A percentile compares a stretch with the other conserved stretches of the same genome.
phyloP scores from a whole-genome alignment of 2,888 invertebrate species.

The Dicyrtoma fusca region DNA sequence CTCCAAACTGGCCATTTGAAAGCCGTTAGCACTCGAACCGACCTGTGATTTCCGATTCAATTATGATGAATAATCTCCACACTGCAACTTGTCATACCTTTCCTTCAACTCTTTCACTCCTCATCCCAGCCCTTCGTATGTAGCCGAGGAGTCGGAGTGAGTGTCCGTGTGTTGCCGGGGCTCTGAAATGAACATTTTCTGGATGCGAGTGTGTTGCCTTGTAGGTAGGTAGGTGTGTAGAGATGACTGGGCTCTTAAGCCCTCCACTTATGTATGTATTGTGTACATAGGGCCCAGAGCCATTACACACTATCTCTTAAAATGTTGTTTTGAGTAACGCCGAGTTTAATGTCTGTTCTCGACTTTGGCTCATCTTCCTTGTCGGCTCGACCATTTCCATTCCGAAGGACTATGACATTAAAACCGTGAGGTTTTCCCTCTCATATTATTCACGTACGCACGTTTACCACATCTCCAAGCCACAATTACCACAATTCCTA shows the following conservation, averaged over 20 bases:
- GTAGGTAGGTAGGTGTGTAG: slow-evolving; percentile 3
- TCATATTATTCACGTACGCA: slow-evolving; percentile 5
- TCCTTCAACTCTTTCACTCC: slow-evolving; percentile 18
- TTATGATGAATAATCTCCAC: slow-evolving; percentile 54
- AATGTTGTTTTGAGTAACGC: not conserved
- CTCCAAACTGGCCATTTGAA: slow-evolving; percentile 49
- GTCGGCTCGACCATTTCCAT: slow-evolving; percentile 21
- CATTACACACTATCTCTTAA: not conserved
- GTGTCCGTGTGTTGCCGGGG: too few species aligned
- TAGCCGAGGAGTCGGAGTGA: not conserved
- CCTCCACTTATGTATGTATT: not conserved
- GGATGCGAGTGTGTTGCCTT: not conserved
- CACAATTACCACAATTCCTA: slow-evolving; percentile 23
- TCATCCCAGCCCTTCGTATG: not conserved
- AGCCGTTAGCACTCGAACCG: slow-evolving; percentile 55
- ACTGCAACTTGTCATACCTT: slow-evolving; percentile 33
- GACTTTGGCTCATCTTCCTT: slow-evolving; percentile 13
- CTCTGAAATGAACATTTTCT: not conserved
- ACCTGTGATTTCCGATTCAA: slow-evolving; percentile 56
- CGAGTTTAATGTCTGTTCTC: slow-evolving; percentile 21
- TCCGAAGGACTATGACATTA: slow-evolving; percentile 8
- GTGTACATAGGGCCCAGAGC: not conserved
- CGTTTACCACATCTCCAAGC: slow-evolving; percentile 10
- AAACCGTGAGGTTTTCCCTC: not conserved
- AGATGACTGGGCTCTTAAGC: not conserved